These are phyloP conservation scores for Macrostomum lignano DNA, from an alignment of 1,140 invertebrate species.

Conservation along the genomic window DNA sequence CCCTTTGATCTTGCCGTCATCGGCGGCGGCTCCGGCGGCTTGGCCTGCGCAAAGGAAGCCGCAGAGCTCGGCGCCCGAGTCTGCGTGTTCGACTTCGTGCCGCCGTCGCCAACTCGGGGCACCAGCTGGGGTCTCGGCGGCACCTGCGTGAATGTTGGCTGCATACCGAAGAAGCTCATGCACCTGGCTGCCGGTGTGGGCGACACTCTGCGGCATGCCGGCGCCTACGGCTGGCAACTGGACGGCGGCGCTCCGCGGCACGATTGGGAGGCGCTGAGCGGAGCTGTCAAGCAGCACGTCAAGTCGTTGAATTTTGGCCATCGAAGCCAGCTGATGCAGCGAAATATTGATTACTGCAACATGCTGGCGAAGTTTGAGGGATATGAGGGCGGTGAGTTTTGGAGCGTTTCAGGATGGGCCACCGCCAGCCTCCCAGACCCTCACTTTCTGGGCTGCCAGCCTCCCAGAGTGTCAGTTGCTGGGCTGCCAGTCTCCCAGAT, in stretches of 20 bases:
- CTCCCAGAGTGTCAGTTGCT: too few relatives aligned
- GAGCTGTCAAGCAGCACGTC: constrained; percentile 34
- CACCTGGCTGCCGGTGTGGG: constrained; percentile 64
- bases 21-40: neutral
- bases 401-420: too few relatives aligned
- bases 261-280: constrained; percentile 33
- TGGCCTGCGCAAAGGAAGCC: too few relatives aligned
- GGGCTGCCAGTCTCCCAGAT: too few relatives aligned
- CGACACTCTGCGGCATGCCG: constrained; percentile 30
- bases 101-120: too few relatives aligned
- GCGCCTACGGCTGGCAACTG: constrained; percentile 5
- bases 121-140: constrained; percentile 43
- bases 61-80: neutral
- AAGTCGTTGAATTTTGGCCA: constrained; percentile 37
- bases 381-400: too few relatives aligned
- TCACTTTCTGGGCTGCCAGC: too few relatives aligned
- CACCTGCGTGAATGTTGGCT: constrained; percentile 86
- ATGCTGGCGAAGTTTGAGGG: too few relatives aligned
- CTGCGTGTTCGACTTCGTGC: neutral
- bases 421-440: too few relatives aligned
- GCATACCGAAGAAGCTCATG: constrained; percentile 89
- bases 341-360: constrained; percentile 69
- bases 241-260: constrained; percentile 20
- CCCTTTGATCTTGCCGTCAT: constrained; percentile 1
- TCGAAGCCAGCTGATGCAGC: constrained; percentile 31